phyloP scores from a whole-genome alignment of 2,113 vertebrate genomes.

The Nothoprocta pentlandii region DNA sequence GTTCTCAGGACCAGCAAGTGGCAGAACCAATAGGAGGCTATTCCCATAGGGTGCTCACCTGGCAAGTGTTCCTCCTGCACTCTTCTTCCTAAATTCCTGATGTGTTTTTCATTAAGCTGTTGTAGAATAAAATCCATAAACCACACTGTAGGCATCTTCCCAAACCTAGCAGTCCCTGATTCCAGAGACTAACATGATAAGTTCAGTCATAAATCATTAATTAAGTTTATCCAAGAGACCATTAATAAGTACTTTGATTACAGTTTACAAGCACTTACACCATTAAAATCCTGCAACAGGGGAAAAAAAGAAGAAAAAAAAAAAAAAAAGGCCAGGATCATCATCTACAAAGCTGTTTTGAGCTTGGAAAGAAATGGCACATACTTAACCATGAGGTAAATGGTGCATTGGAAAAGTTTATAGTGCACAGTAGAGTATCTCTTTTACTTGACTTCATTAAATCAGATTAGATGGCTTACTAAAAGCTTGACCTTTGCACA shows the following conservation, averaged over 20 bases:
- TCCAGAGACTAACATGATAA: neutral
- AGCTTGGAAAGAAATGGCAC: neutral
- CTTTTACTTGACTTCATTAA: neutral
- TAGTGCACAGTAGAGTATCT: neutral
- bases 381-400: neutral
- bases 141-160: neutral
- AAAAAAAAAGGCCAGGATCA: neutral
- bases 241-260: neutral
- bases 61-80: neutral
- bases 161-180: accelerated
- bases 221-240: neutral
- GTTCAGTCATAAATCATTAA: neutral
- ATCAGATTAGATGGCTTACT: neutral
- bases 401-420: neutral
- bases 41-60: accelerated
- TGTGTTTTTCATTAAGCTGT: neutral
- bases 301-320: neutral
- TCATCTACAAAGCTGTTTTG: neutral
- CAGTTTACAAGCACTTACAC: neutral
- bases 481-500: neutral
- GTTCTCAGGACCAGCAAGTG: neutral
- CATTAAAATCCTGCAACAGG: neutral
- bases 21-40: neutral
- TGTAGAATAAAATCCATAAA: neutral
- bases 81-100: neutral